These are phyloP conservation scores for Peromyscus maniculatus DNA, from an alignment of 2,113 vertebrate genomes.

Conservation along the genomic window DNA sequence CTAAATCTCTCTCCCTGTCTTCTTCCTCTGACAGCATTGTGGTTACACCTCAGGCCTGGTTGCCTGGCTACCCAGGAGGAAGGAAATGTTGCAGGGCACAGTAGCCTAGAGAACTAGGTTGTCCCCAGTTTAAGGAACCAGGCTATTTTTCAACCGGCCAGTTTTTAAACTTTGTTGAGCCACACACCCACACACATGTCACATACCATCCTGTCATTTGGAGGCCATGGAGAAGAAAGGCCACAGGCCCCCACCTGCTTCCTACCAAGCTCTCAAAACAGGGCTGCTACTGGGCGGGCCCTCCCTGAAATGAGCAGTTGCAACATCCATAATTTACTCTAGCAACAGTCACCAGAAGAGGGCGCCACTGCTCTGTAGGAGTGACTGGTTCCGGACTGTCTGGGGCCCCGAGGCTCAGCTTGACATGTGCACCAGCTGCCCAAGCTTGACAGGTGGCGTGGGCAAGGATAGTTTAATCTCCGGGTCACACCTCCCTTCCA, in stretches of 20 bases:
- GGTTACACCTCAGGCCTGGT: not conserved
- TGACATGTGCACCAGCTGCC: rapidly evolving
- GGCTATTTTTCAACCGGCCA: rapidly evolving
- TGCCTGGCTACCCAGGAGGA: not conserved
- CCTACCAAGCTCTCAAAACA: too few species aligned
- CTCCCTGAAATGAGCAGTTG: rapidly evolving
- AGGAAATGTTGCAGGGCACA: not conserved
- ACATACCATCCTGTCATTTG: not conserved
- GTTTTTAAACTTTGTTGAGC: not conserved
- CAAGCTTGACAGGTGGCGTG: rapidly evolving
- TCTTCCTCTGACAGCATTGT: not conserved
- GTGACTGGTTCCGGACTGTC: rapidly evolving
- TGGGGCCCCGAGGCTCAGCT: not conserved
- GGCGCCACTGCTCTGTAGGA: not conserved
- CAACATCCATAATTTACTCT: rapidly evolving
- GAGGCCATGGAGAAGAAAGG: not conserved
- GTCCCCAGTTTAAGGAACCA: not conserved
- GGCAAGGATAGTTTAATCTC: not conserved
- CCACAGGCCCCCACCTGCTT: not conserved
- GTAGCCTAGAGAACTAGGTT: not conserved
- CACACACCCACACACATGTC: not conserved
- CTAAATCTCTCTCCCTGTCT: not conserved
- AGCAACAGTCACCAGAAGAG: constrained; percentile 24
- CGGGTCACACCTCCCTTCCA: rapidly evolving
- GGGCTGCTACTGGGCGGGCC: rapidly evolving